phyloP scores from a whole-genome alignment of 2,888 invertebrate species.

The Chymomyza procnemis region DNA sequence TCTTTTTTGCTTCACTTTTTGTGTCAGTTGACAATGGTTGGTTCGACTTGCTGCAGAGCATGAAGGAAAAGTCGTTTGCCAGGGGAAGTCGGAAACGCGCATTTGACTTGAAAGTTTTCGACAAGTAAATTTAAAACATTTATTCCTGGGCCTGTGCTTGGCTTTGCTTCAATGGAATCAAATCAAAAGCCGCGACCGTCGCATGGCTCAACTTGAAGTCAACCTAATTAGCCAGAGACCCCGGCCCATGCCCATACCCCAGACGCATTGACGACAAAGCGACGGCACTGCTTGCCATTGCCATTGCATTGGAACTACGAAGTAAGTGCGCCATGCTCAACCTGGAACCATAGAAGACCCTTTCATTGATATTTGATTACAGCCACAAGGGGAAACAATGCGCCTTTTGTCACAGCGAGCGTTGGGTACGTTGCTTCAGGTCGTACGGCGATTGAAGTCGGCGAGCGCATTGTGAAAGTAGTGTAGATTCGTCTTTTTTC shows the following conservation, averaged over 20 bases:
- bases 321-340: not conserved
- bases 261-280: not conserved
- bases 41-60: not conserved
- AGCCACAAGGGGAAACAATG: constrained; percentile 43
- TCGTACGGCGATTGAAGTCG: not conserved
- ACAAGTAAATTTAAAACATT: not conserved
- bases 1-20: not conserved
- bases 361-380: constrained; percentile 66
- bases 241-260: too few relatives aligned
- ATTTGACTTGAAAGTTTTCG: not conserved
- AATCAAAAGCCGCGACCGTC: not conserved
- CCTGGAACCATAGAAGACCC: constrained; percentile 1
- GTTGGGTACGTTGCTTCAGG: not conserved
- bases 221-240: not conserved
- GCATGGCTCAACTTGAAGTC: not conserved
- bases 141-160: not conserved
- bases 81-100: not conserved
- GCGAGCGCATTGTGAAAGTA: not conserved
- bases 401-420: constrained; percentile 42
- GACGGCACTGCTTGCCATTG: not conserved
- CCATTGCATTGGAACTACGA: not conserved
- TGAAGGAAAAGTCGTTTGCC: not conserved
- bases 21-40: not conserved
- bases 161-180: not conserved
- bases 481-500: not conserved